These are phyloP conservation scores for Rhagonycha lutea DNA, from an alignment of 2,888 invertebrate genomes.

Conservation along the genomic window DNA sequence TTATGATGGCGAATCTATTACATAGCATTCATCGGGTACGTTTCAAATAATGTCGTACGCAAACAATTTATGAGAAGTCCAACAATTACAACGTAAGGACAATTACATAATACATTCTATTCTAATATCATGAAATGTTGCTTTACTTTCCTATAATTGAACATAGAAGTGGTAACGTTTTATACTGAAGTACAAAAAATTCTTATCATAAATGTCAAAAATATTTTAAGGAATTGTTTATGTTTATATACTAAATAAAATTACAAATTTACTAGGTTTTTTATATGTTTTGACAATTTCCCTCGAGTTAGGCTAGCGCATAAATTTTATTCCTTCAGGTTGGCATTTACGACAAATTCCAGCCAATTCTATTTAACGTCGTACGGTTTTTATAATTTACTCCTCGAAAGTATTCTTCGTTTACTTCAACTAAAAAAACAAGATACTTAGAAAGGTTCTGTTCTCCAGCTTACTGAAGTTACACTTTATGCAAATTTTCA, in stretches of 20 bases:
- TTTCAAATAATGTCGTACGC: slow-evolving; percentile 31
- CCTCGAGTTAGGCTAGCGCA: slow-evolving; percentile 20
- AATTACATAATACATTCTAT: slow-evolving; percentile 10
- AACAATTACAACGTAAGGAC: slow-evolving; percentile 28
- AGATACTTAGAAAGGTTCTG: slow-evolving; percentile 1
- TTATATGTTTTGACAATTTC: slow-evolving; percentile 23
- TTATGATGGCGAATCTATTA: slow-evolving; percentile 32
- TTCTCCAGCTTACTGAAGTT: not conserved
- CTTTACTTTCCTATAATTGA: not conserved
- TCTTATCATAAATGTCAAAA: slow-evolving; percentile 15
- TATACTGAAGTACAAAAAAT: not conserved
- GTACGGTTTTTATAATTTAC: slow-evolving; percentile 22
- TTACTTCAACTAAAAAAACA: slow-evolving; percentile 2
- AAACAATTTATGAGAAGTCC: slow-evolving; percentile 30
- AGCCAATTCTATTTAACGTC: slow-evolving; percentile 16
- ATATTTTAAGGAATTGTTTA: slow-evolving; percentile 20
- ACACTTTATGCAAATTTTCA: slow-evolving; percentile 1
- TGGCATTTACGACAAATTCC: slow-evolving; percentile 23
- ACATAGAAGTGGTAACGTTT: not conserved
- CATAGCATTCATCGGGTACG: slow-evolving; percentile 25
- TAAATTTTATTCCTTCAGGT: slow-evolving; percentile 25
- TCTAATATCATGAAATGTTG: not conserved
- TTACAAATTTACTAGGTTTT: slow-evolving; percentile 27
- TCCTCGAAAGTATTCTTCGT: slow-evolving; percentile 6
- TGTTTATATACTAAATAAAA: slow-evolving; percentile 24